Evolutionary conservation across 2,113 vertebrate genomes (phyloP).

Genomic region (Cheirogaleus medius): DNA sequence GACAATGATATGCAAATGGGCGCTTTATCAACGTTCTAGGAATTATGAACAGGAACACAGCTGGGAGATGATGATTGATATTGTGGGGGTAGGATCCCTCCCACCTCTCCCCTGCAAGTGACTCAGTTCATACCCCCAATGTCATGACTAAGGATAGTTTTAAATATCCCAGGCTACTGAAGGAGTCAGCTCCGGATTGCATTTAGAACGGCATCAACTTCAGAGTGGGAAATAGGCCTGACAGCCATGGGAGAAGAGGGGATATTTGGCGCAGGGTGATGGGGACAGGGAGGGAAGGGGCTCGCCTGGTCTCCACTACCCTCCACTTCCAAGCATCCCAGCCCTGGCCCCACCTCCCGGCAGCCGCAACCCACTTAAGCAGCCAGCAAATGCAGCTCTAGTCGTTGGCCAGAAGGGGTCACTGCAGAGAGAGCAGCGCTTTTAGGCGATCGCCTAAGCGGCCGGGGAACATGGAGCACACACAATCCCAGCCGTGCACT

Average conservation of each 20-base stretch:
- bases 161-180: constrained; percentile 12
- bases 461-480: neutral
- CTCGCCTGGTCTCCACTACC: neutral
- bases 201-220: neutral
- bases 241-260: neutral
- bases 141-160: constrained; percentile 14
- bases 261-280: neutral
- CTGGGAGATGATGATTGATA: neutral
- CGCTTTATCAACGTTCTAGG: neutral
- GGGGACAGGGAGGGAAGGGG: too few species aligned
- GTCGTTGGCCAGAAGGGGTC: constrained; percentile 69
- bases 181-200: neutral
- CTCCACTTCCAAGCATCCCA: neutral
- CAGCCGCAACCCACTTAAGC: accelerated
- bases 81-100: neutral
- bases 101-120: neutral
- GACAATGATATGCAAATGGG: neutral
- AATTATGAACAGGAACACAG: neutral
- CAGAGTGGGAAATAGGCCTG: neutral
- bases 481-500: neutral
- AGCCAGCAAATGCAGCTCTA: constrained; percentile 34
- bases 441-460: neutral
- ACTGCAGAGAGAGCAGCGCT: constrained; percentile 55
- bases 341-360: neutral
- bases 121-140: neutral